A percentile compares a stretch with the other conserved stretches of the same genome.
phyloP scores from a whole-genome alignment of 2,797 vertebrate genomes.

The Lindbergichthys nudifrons region DNA sequence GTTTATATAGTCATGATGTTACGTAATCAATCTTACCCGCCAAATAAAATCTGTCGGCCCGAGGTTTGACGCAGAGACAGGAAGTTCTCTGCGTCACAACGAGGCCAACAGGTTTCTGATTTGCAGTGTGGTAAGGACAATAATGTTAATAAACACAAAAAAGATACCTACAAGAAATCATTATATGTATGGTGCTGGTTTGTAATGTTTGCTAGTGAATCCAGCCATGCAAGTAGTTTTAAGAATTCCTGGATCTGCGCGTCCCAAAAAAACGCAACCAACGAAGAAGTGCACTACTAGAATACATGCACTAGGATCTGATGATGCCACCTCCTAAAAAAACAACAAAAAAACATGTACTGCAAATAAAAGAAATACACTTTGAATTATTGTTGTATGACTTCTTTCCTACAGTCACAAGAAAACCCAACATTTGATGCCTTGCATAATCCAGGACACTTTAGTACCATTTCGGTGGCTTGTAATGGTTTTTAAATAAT shows the following conservation, averaged over 20 bases:
- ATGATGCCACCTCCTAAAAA: slow-evolving; percentile 81
- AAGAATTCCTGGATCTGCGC: slow-evolving; percentile 80
- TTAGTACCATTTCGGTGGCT: not conserved
- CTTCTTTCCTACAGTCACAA: slow-evolving; percentile 1
- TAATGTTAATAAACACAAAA: slow-evolving; percentile 76
- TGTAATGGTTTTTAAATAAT: no score
- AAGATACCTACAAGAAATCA: slow-evolving; percentile 72
- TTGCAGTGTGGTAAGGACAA: slow-evolving; percentile 62
- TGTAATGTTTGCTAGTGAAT: slow-evolving; percentile 85
- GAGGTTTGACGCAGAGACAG: slow-evolving; percentile 25
- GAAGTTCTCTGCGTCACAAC: slow-evolving; percentile 36
- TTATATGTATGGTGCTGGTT: slow-evolving; percentile 84
- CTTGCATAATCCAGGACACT: no score
- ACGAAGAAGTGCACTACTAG: slow-evolving; percentile 88
- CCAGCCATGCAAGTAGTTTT: slow-evolving; percentile 83
- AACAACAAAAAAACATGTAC: slow-evolving; percentile 73
- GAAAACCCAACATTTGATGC: not conserved
- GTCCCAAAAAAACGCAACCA: slow-evolving; percentile 67
- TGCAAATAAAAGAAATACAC: slow-evolving; percentile 86
- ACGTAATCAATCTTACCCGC: slow-evolving; percentile 72
- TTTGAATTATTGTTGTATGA: slow-evolving; percentile 62
- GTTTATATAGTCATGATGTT: slow-evolving; percentile 79
- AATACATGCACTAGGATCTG: slow-evolving; percentile 91
- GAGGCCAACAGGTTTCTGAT: slow-evolving; percentile 59
- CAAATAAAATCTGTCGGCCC: slow-evolving; percentile 37